These are phyloP conservation scores for Drosophila suzukii DNA, from an alignment of 1,140 invertebrate genomes.

Conservation along the genomic window DNA sequence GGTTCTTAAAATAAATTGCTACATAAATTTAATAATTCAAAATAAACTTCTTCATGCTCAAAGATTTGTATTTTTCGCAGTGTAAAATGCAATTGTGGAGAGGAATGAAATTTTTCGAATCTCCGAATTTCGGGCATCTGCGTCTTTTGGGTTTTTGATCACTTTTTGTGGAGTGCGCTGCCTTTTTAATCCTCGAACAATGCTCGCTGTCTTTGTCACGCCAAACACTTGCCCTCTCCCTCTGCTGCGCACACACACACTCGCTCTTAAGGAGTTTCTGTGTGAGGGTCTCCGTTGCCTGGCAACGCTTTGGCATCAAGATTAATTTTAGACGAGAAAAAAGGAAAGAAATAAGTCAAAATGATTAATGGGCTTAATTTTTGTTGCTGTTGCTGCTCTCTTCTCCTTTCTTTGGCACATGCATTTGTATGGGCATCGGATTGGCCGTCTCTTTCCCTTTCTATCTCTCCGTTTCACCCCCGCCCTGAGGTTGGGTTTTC, in stretches of 20 bases:
- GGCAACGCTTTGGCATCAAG: slow-evolving; percentile 74
- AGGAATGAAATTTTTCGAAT: not conserved
- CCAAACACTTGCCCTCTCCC: slow-evolving; percentile 20
- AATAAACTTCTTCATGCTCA: too few species aligned
- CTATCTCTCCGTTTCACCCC: slow-evolving; percentile 19
- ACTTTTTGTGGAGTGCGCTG: slow-evolving; percentile 40
- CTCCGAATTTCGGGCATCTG: slow-evolving; percentile 12
- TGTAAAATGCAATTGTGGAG: not conserved
- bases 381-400: slow-evolving; percentile 55
- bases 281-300: slow-evolving; percentile 57
- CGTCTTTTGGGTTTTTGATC: slow-evolving; percentile 20
- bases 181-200: slow-evolving; percentile 67
- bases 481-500: slow-evolving; percentile 29
- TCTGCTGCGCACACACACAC: slow-evolving; percentile 7
- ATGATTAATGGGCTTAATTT: slow-evolving; percentile 83
- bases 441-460: slow-evolving; percentile 11
- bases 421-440: slow-evolving; percentile 18
- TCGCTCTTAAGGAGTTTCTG: slow-evolving; percentile 23
- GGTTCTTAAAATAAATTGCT: too few species aligned
- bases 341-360: slow-evolving; percentile 83
- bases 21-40: too few species aligned
- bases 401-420: slow-evolving; percentile 23
- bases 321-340: slow-evolving; percentile 83
- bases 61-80: not conserved
- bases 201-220: slow-evolving; percentile 24